Evolutionary conservation across 2,113 vertebrate species (phyloP).

Genomic region (Paramisgurnus dabryanus): DNA sequence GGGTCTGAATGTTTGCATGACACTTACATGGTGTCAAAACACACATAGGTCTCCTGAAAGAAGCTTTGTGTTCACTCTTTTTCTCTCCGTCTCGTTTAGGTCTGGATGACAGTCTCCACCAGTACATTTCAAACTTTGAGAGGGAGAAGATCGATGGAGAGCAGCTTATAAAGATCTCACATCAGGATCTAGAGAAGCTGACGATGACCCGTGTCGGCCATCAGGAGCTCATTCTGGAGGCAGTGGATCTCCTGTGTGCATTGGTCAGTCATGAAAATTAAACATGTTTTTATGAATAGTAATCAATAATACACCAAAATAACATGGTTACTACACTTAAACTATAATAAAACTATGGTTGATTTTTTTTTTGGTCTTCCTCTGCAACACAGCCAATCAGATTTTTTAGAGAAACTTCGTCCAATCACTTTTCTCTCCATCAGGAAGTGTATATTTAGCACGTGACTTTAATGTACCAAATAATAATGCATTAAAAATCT

Average conservation of each 20-base stretch:
- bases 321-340: no score
- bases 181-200: conserved; percentile 89
- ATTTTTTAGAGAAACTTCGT: background rate
- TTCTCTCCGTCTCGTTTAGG: conserved; percentile 67
- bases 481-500: no score
- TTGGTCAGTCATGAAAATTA: conserved; percentile 62
- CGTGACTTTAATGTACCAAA: no score
- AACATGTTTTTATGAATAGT: no score
- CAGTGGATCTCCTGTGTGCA: conserved; percentile 92
- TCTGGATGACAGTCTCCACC: conserved; percentile 90
- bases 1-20: conserved; percentile 43
- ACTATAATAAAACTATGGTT: no score
- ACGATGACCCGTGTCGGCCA: conserved; percentile 87
- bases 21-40: conserved; percentile 40
- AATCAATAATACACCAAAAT: no score
- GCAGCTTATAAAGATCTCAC: conserved; percentile 85
- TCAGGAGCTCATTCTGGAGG: conserved; percentile 93
- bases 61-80: conserved; percentile 46
- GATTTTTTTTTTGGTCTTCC: background rate
- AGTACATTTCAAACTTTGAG: conserved; percentile 85
- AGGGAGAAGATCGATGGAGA: conserved; percentile 89
- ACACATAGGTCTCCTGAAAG: conserved; percentile 43
- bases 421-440: background rate
- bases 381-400: background rate
- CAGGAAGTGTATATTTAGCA: background rate